A percentile compares a stretch with the other conserved stretches of the same genome.
phyloP scores from a whole-genome alignment of 1,140 invertebrate genomes.

The Magallana angulata region DNA sequence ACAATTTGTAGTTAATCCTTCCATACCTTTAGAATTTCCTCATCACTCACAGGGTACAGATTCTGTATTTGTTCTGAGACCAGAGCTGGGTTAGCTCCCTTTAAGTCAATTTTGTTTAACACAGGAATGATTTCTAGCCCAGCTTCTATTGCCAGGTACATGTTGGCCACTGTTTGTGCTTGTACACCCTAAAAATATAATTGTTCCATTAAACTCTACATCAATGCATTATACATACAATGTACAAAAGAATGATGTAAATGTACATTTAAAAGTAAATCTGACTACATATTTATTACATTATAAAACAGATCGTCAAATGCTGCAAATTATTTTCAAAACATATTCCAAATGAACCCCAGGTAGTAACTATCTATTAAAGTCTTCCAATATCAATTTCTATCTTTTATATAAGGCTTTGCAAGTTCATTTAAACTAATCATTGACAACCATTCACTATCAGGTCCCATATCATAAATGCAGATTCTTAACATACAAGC shows the following conservation, averaged over 20 bases:
- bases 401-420: too few species aligned
- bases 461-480: too few species aligned
- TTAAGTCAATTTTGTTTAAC: constrained; percentile 98
- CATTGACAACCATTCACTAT: too few species aligned
- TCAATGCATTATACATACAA: too few species aligned
- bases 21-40: constrained; percentile 84
- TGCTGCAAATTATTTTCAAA: too few species aligned
- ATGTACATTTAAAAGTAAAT: not conserved
- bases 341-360: too few species aligned
- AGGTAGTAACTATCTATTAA: too few species aligned
- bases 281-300: not conserved
- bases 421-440: too few species aligned
- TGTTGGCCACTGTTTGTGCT: constrained; percentile 98
- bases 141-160: constrained; percentile 92
- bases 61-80: constrained; percentile 89
- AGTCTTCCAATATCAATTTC: too few species aligned
- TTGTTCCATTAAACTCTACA: too few species aligned
- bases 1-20: not conserved
- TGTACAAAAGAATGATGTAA: constrained; percentile 37
- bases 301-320: too few species aligned
- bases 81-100: constrained; percentile 90
- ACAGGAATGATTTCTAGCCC: constrained; percentile 93
- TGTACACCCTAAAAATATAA: constrained; percentile 86
- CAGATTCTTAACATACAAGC: too few species aligned
- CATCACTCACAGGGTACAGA: constrained; percentile 90